A percentile compares a stretch with the other conserved stretches of the same genome.
These are phyloP conservation scores for Pogonocherus hispidulus DNA, from an alignment of 2,888 invertebrate species.

Conservation along the genomic window DNA sequence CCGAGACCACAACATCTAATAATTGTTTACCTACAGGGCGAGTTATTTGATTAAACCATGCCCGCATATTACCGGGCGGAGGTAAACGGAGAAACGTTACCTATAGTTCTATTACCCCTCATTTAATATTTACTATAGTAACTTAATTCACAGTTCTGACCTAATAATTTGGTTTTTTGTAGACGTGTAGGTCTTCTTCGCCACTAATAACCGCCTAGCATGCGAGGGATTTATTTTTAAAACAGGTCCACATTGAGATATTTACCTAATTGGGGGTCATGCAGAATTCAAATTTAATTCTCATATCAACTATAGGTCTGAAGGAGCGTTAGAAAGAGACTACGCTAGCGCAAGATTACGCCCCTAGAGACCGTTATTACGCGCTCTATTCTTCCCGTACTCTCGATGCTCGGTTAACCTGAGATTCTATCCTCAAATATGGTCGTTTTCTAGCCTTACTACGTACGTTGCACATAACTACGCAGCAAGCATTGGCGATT, in stretches of 20 bases:
- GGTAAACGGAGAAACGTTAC: not conserved
- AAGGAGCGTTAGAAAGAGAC: too few relatives aligned
- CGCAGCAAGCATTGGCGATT: too few relatives aligned
- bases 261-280: not conserved
- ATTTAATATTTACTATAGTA: slow-evolving; percentile 17
- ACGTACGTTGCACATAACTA: too few relatives aligned
- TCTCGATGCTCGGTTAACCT: too few relatives aligned
- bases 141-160: slow-evolving; percentile 17
- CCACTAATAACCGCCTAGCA: not conserved
- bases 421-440: too few relatives aligned
- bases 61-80: slow-evolving; percentile 3
- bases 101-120: slow-evolving; percentile 10
- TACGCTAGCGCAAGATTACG: too few relatives aligned
- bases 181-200: not conserved
- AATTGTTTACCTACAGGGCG: slow-evolving; percentile 23
- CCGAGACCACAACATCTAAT: slow-evolving; percentile 10
- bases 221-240: slow-evolving; percentile 3
- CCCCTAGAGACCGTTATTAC: too few relatives aligned
- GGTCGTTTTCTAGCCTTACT: too few relatives aligned
- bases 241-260: not conserved
- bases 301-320: too few relatives aligned
- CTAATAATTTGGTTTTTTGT: slow-evolving; percentile 19
- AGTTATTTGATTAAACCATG: slow-evolving; percentile 21
- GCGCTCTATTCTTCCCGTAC: too few relatives aligned
- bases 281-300: too few relatives aligned